A percentile compares a stretch with the other conserved stretches of the same genome.
phyloP scores from a whole-genome alignment of 2,797 vertebrate species.

The Benthosema pterotum region DNA sequence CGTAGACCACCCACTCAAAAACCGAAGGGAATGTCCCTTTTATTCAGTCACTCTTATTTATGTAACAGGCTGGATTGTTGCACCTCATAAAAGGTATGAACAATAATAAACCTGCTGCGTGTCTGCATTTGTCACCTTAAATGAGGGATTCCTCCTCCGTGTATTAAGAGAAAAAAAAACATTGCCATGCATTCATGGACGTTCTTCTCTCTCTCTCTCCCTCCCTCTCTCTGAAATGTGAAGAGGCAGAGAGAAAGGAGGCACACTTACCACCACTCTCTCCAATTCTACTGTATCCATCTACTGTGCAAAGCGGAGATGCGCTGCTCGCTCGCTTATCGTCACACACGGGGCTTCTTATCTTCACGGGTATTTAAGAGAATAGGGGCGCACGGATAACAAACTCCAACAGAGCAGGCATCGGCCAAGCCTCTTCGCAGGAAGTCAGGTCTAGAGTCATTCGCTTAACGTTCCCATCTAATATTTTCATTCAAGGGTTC shows the following conservation, averaged over 20 bases:
- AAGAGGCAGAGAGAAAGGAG: conserved; percentile 44
- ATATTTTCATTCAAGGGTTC: too few species aligned
- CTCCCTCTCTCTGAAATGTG: conserved; percentile 58
- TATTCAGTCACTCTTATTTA: conserved; percentile 38
- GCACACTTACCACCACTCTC: conserved; percentile 57
- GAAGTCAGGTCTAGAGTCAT: conserved; percentile 49
- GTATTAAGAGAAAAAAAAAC: background rate
- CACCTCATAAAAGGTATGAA: conserved; percentile 27
- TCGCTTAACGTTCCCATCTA: too few species aligned
- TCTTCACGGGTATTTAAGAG: conserved; percentile 81
- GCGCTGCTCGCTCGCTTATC: conserved; percentile 41
- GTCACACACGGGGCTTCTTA: conserved; percentile 69
- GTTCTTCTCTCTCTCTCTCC: conserved; percentile 1
- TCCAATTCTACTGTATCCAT: conserved; percentile 30
- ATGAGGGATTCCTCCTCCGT: background rate
- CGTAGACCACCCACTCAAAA: conserved; percentile 49
- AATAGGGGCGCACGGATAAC: conserved; percentile 71
- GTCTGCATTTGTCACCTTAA: background rate
- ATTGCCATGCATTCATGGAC: background rate
- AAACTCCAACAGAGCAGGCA: conserved; percentile 65
- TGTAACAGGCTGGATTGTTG: conserved; percentile 32
- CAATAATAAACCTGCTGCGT: conserved; percentile 26
- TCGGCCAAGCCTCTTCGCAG: conserved; percentile 43
- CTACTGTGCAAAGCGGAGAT: conserved; percentile 43
- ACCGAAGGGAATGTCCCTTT: conserved; percentile 26